phyloP scores from a whole-genome alignment of 2,797 vertebrate species.

The Odontamblyopus lacepedii region DNA sequence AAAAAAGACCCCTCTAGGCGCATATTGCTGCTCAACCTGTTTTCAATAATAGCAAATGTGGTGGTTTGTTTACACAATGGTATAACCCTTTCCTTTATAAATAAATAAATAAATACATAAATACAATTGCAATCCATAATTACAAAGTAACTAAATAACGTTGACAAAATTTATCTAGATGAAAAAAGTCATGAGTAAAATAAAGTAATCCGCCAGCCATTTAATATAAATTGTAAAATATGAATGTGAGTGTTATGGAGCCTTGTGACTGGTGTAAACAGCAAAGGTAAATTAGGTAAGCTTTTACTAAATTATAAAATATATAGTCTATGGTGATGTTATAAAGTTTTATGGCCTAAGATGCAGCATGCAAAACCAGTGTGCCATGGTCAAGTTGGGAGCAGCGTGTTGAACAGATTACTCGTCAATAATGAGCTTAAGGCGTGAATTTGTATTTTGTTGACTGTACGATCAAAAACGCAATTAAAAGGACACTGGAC shows the following conservation, averaged over 20 bases:
- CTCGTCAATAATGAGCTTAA: slow-evolving; percentile 50
- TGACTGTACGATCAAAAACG: slow-evolving; percentile 47
- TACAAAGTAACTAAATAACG: slow-evolving; percentile 30
- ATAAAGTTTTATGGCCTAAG: slow-evolving; percentile 66
- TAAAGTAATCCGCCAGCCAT: slow-evolving; percentile 42
- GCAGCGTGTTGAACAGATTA: slow-evolving; percentile 63
- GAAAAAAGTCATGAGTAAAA: slow-evolving; percentile 47
- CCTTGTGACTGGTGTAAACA: slow-evolving; percentile 27
- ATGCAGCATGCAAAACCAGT: slow-evolving; percentile 65
- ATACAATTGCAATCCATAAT: slow-evolving; percentile 58
- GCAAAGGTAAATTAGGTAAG: slow-evolving; percentile 40
- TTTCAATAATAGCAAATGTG: slow-evolving; percentile 19
- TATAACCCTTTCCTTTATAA: slow-evolving; percentile 16
- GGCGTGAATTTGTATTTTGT: slow-evolving; percentile 54
- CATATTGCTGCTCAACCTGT: slow-evolving; percentile 5
- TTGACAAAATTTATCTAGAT: slow-evolving; percentile 38
- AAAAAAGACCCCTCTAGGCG: neutral
- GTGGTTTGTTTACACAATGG: slow-evolving; percentile 25
- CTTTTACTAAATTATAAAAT: slow-evolving; percentile 53
- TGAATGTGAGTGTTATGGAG: slow-evolving; percentile 22
- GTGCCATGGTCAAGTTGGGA: slow-evolving; percentile 64
- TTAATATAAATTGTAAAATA: slow-evolving; percentile 54
- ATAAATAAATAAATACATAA: slow-evolving; percentile 9
- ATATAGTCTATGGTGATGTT: slow-evolving; percentile 25
- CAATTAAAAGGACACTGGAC: slow-evolving; percentile 43